Conservation (phyloP, 2,888 invertebrate genomes). For the Troglohyphantes excavatus region DNA sequence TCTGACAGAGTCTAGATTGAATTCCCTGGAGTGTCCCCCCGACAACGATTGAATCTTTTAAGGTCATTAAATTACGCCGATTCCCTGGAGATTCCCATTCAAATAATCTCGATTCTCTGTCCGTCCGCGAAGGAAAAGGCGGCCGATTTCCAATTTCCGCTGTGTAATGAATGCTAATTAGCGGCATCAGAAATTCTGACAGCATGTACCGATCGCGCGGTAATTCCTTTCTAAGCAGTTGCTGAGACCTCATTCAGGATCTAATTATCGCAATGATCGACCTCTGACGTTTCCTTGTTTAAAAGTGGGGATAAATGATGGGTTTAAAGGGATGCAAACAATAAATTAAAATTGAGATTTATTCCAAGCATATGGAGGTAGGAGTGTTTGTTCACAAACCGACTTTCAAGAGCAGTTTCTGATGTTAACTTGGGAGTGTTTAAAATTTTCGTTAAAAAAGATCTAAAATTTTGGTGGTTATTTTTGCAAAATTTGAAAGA, state of each 20-base stretch:
- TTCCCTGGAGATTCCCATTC: not conserved
- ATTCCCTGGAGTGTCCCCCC: not conserved
- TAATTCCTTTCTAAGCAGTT: conserved; percentile 14
- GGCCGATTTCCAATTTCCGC: not conserved
- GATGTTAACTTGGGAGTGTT: too few species aligned
- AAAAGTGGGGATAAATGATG: too few species aligned
- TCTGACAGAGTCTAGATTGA: too few species aligned
- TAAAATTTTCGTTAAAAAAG: too few species aligned
- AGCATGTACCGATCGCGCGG: not conserved
- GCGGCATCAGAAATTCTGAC: conserved; percentile 36
- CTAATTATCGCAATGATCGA: conserved; percentile 4
- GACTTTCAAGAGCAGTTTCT: too few species aligned
- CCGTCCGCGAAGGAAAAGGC: not conserved
- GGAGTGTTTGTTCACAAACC: too few species aligned
- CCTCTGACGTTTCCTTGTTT: too few species aligned
- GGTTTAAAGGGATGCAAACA: too few species aligned
- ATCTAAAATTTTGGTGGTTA: too few species aligned
- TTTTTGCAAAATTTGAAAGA: too few species aligned
- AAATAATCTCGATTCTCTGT: conserved; percentile 17
- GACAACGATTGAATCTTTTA: conserved; percentile 14
- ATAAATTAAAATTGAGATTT: too few species aligned
- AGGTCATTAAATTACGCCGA: conserved; percentile 18
- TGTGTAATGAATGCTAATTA: conserved; percentile 12
- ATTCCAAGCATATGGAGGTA: too few species aligned
- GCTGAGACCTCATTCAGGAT: not conserved